phyloP scores from a whole-genome alignment of 1,140 invertebrate species.

The Caerostris extrusa region DNA sequence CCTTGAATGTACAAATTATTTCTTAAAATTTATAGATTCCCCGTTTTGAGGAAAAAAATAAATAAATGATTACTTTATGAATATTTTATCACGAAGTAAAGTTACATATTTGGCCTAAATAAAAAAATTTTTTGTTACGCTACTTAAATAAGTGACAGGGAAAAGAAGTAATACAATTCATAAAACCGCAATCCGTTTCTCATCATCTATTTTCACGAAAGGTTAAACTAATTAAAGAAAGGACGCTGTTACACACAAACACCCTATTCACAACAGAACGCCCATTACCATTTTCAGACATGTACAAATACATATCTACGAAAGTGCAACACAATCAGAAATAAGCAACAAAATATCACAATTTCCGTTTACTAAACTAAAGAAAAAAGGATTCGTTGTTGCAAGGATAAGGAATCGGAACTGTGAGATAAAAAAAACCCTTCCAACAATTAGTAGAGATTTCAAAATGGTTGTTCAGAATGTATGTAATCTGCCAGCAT shows the following conservation, averaged over 20 bases:
- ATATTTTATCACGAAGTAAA: no score
- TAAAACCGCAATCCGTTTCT: background rate
- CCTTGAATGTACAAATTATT: no score
- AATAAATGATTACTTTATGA: no score
- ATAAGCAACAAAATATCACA: no score
- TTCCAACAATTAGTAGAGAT: background rate
- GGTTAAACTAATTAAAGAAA: no score
- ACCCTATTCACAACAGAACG: background rate
- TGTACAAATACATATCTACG: background rate
- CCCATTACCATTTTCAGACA: background rate
- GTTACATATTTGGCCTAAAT: no score
- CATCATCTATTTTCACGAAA: background rate
- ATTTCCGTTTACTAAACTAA: no score
- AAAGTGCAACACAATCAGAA: background rate
- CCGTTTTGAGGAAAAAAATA: no score
- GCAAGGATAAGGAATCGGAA: background rate
- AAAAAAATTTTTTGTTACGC: background rate
- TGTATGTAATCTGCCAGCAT: background rate
- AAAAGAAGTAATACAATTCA: background rate
- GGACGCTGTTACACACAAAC: no score
- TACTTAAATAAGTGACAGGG: background rate
- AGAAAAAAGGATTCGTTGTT: background rate
- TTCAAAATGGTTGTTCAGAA: background rate
- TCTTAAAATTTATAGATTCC: no score
- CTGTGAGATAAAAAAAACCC: background rate